A percentile compares a stretch with the other conserved stretches of the same genome.
phyloP scores from a whole-genome alignment of 1,140 invertebrate species.

The Ctenoplectra terminalis region DNA sequence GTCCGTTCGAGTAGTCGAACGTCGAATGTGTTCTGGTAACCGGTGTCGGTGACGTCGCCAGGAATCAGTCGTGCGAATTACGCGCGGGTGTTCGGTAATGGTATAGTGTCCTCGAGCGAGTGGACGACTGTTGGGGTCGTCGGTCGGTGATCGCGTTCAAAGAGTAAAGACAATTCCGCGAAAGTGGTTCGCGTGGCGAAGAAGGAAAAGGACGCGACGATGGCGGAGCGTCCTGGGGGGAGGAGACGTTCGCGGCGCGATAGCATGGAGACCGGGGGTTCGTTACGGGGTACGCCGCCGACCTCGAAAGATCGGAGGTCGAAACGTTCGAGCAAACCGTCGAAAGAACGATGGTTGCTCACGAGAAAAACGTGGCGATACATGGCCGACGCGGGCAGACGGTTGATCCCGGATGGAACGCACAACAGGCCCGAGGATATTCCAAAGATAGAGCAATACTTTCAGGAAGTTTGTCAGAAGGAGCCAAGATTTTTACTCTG shows the following conservation, averaged over 20 bases:
- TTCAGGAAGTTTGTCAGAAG: constrained; percentile 90
- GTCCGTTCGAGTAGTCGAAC: neutral
- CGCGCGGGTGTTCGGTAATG: neutral
- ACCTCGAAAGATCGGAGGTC: constrained; percentile 76
- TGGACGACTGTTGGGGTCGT: constrained; percentile 29
- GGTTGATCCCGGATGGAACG: constrained; percentile 90
- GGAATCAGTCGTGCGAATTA: neutral
- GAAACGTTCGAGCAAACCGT: constrained; percentile 81
- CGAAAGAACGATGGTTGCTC: constrained; percentile 91
- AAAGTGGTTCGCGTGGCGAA: constrained; percentile 81
- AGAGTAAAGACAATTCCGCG: constrained; percentile 54
- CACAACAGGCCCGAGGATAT: constrained; percentile 89
- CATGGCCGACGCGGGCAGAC: constrained; percentile 94
- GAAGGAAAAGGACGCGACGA: constrained; percentile 75
- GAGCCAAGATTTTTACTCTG: constrained; percentile 91
- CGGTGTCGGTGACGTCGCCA: neutral
- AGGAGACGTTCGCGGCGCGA: constrained; percentile 64
- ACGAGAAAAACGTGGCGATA: constrained; percentile 95
- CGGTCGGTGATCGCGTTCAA: constrained; percentile 24
- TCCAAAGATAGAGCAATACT: constrained; percentile 91
- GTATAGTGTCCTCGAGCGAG: neutral
- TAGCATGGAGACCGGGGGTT: constrained; percentile 50
- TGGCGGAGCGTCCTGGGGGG: constrained; percentile 78
- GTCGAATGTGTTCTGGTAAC: constrained; percentile 6
- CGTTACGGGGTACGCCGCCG: constrained; percentile 65